Base-by-base conservation (phyloP, 2,888 invertebrate species). In the Agriopis leucophaearia region DNA sequence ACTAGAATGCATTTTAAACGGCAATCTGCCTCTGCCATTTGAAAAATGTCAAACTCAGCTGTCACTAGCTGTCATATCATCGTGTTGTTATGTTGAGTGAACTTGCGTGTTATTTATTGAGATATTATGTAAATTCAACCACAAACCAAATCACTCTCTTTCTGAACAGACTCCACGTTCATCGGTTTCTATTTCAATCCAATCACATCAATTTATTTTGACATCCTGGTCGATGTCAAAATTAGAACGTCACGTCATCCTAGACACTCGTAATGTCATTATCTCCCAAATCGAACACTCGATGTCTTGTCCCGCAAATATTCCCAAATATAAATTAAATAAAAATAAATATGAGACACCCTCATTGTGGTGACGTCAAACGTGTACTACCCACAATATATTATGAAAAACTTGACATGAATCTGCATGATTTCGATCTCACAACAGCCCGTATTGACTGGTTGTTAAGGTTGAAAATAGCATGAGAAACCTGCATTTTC, bases 311-410 rank as follows among this genome's bases (percentile, higher is more conserved):
- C 83, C 82, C 79, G 81, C 78, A 87, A 86, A 88, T 86, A 88
- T 87, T 82, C 83, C 79, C 84, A 87, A 85, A 88, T 85, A 84
- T 81, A 90, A 89, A 89, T 86, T 86, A 85, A 88, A 88, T 85
- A 88, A 87, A 89, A 86, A 82, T 83, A 87, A 87, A 85, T 85
- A 89, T 87, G 87, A 85, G 89, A 90, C 86, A 87, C 86, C 91
- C 89, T 82, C 79, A 86, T 91, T 91, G 86, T 89, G 85, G 83
- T 88, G 88, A 88, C 89, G 89, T 90, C 89, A 88, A 84, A 87
- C 89, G 87, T 80, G 81, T 66, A 87, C 88, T 89, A 91, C n/a
- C n/a, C n/a, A n/a, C 88, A 91, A 89, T 89, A 90, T 91, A 91
- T 90, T 89, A 87, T 86, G 83, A 85, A 59, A 59, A 80, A 40